phyloP scores from a whole-genome alignment of 2,113 vertebrate genomes.

The Psilopogon haemacephalus region DNA sequence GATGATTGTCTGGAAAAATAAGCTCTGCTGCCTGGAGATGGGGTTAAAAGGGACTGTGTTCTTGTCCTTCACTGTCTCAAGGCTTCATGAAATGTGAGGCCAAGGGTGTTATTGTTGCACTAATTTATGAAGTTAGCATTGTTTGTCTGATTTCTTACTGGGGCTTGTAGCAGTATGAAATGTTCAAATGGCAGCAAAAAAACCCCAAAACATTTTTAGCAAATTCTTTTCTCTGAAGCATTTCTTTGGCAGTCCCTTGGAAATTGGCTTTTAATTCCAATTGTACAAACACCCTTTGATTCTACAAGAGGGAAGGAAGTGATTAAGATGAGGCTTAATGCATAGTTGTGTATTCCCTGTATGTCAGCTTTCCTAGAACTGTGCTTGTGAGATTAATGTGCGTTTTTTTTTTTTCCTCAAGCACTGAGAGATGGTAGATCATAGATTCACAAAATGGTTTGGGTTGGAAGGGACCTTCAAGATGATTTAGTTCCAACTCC shows the following conservation, averaged over 20 bases:
- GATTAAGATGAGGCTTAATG: background rate
- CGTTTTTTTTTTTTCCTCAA: background rate
- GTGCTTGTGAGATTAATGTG: background rate
- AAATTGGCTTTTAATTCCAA: background rate
- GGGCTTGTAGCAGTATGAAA: background rate
- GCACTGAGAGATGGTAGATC: background rate
- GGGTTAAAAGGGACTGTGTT: background rate
- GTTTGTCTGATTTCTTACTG: background rate
- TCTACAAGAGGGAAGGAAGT: background rate
- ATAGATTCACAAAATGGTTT: no score
- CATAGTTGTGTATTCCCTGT: background rate
- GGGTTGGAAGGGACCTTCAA: no score
- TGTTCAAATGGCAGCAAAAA: background rate
- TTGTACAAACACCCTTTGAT: background rate
- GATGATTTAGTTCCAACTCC: no score
- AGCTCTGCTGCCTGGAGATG: background rate
- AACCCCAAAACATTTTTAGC: background rate
- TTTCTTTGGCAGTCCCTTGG: background rate
- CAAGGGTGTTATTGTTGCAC: background rate
- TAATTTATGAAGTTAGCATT: background rate
- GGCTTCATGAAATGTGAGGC: background rate
- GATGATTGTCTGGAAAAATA: background rate
- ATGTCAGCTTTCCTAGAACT: background rate
- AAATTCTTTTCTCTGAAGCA: background rate
- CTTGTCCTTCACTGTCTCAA: background rate